These are phyloP conservation scores for Mylabris sibirica DNA, from an alignment of 2,888 invertebrate genomes.

Conservation along the genomic window DNA sequence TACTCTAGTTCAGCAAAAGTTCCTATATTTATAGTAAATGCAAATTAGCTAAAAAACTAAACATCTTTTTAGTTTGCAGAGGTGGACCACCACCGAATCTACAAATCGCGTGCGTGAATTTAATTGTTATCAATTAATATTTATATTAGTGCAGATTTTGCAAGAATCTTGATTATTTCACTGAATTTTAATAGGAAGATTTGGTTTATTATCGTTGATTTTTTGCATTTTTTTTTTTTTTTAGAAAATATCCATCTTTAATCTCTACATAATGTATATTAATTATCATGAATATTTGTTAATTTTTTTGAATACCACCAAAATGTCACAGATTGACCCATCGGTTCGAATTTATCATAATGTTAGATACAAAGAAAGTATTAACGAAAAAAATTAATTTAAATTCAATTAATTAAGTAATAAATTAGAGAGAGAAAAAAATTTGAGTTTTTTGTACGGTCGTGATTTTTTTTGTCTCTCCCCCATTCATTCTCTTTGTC, in stretches of 20 bases:
- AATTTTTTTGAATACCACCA: neutral
- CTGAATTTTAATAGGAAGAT: neutral
- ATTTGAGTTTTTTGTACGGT: neutral
- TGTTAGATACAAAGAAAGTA: neutral
- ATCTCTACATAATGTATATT: neutral
- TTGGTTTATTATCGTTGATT: neutral
- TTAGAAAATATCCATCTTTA: neutral
- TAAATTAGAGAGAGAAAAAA: neutral
- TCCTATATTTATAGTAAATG: conserved; percentile 32
- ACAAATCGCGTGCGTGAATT: conserved; percentile 32
- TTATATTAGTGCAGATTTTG: neutral
- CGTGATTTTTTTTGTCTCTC: neutral
- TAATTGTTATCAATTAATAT: neutral
- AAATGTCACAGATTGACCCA: conserved; percentile 10
- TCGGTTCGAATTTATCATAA: neutral
- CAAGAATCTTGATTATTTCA: neutral
- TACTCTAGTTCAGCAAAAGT: conserved; percentile 25
- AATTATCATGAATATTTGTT: neutral
- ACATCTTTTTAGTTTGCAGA: conserved; percentile 11
- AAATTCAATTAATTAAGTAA: neutral
- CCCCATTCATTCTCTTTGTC: no score
- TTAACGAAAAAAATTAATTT: neutral
- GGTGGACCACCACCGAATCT: conserved; percentile 18
- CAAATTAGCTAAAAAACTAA: conserved; percentile 28
- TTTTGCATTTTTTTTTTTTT: neutral